Percentiles rank a stretch among this genome's conserved stretches.
Conservation (phyloP, 2,888 invertebrate genomes). For the Marasmarcha lunaedactyla region DNA sequence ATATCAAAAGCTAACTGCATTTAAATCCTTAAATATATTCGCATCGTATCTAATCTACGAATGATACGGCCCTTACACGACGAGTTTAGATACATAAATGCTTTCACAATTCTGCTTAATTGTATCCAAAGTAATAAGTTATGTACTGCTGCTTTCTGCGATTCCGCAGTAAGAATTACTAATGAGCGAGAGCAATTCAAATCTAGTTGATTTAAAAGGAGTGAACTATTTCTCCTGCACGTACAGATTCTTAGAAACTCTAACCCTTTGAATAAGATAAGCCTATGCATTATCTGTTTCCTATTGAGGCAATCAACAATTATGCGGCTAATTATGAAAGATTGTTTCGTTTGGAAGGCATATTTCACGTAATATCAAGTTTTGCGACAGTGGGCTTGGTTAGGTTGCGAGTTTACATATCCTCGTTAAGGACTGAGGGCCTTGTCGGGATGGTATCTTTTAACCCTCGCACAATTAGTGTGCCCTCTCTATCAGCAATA, state of each 20-base stretch:
- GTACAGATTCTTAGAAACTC: constrained; percentile 17
- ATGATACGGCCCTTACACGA: too few relatives aligned
- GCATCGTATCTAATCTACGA: too few relatives aligned
- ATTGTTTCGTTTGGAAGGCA: neutral
- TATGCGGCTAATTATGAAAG: neutral
- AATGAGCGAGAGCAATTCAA: constrained; percentile 63
- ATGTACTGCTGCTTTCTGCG: constrained; percentile 48
- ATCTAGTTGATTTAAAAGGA: constrained; percentile 64
- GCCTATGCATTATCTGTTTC: too few relatives aligned
- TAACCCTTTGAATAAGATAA: neutral
- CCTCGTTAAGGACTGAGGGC: constrained; percentile 34
- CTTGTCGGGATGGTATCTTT: constrained; percentile 44
- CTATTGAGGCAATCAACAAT: too few relatives aligned
- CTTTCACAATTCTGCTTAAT: neutral
- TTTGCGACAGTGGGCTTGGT: too few relatives aligned
- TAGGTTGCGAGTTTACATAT: neutral
- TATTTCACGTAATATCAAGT: too few relatives aligned
- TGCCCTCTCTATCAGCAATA: constrained; percentile 41
- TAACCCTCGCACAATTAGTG: constrained; percentile 49
- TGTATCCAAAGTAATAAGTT: constrained; percentile 58
- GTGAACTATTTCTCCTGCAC: constrained; percentile 51
- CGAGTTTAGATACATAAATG: too few relatives aligned
- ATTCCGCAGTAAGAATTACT: constrained; percentile 53
- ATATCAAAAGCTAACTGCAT: too few relatives aligned
- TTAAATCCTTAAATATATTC: too few relatives aligned